phyloP scores from a whole-genome alignment of 2,113 vertebrate species.

The Sinocyclocheilus grahami region DNA sequence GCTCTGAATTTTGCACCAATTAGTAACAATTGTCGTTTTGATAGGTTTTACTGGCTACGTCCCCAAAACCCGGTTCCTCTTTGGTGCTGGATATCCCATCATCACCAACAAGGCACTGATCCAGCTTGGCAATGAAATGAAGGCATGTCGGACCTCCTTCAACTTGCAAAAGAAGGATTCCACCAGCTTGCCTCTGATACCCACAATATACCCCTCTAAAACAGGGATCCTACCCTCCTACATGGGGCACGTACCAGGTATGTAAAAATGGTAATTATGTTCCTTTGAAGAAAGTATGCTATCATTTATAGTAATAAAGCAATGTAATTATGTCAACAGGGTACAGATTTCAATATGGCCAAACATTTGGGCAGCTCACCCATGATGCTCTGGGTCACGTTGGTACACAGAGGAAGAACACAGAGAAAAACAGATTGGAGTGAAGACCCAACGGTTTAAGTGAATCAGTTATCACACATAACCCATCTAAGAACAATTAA shows the following conservation, averaged over 20 bases:
- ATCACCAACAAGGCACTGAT: slow-evolving; percentile 71
- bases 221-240: slow-evolving; percentile 75
- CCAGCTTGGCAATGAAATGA: slow-evolving; percentile 71
- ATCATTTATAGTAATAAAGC: neutral
- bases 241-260: slow-evolving; percentile 82
- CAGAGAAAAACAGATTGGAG: slow-evolving; percentile 23
- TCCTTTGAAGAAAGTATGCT: neutral
- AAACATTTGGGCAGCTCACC: slow-evolving; percentile 76
- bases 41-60: slow-evolving; percentile 78
- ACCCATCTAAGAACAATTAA: slow-evolving; percentile 37
- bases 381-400: slow-evolving; percentile 68
- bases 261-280: slow-evolving; percentile 22
- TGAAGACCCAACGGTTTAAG: neutral
- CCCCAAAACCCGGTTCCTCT: slow-evolving; percentile 69
- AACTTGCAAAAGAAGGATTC: neutral
- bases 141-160: neutral
- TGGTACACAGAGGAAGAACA: slow-evolving; percentile 60
- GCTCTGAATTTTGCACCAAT: neutral
- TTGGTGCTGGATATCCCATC: slow-evolving; percentile 70
- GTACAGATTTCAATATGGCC: slow-evolving; percentile 77
- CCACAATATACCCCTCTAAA: slow-evolving; percentile 63
- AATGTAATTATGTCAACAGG: slow-evolving; percentile 57
- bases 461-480: slow-evolving; percentile 4
- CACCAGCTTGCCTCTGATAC: slow-evolving; percentile 41
- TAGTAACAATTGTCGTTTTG: neutral